A percentile compares a stretch with the other conserved stretches of the same genome.
phyloP scores from a whole-genome alignment of 2,113 vertebrate species.

The Alligator sinensis region DNA sequence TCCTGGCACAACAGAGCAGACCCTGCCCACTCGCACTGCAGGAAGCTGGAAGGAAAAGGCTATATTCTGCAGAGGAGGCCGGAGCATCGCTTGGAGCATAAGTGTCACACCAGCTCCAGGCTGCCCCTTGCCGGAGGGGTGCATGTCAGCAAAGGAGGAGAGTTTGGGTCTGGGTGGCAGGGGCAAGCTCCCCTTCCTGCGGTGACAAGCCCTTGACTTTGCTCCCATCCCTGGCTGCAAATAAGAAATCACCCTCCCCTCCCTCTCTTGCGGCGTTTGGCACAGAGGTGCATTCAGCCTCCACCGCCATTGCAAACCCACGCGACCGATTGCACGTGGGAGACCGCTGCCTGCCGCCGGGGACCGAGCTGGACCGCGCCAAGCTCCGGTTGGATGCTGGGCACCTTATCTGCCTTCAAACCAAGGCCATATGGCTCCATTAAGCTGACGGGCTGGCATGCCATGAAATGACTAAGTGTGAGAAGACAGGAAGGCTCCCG shows the following conservation, averaged over 20 bases:
- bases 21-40: too few relatives aligned
- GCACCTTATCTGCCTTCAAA: not conserved
- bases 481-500: not conserved
- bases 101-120: not conserved
- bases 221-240: slow-evolving; percentile 12
- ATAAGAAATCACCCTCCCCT: not conserved
- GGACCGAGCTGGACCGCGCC: not conserved
- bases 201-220: not conserved
- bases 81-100: too few relatives aligned
- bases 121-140: accelerated
- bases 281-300: not conserved
- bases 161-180: not conserved
- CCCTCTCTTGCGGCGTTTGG: not conserved
- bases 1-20: not conserved
- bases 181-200: slow-evolving; percentile 52
- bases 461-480: not conserved
- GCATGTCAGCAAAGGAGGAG: accelerated
- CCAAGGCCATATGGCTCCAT: not conserved
- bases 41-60: too few relatives aligned
- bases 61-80: too few relatives aligned
- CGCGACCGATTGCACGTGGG: not conserved
- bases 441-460: not conserved
- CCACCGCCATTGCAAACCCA: not conserved
- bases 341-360: accelerated
- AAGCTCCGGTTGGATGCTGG: not conserved